Percentiles rank a stretch among this genome's conserved stretches.
These are phyloP conservation scores for Diploptera punctata DNA, from an alignment of 2,888 invertebrate species.

Conservation along the genomic window DNA sequence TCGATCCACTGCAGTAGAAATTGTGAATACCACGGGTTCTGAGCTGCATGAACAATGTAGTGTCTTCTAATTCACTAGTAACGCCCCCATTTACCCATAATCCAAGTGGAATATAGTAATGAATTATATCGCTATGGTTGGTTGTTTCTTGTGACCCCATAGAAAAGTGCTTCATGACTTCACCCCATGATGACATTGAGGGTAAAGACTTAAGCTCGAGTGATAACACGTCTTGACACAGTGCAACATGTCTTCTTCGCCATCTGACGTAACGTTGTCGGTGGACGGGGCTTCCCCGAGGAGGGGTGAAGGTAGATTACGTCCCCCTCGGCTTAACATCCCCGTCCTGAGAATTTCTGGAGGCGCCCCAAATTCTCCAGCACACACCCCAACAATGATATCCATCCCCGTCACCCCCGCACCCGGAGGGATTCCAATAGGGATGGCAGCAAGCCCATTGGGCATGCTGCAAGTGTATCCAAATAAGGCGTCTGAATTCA, in stretches of 20 bases:
- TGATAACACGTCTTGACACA: neutral
- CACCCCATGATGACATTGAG: neutral
- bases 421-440: conserved; percentile 45
- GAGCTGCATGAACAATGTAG: neutral
- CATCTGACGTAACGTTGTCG: neutral
- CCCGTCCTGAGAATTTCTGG: conserved; percentile 37
- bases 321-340: conserved; percentile 35
- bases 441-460: conserved; percentile 36
- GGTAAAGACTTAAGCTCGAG: neutral
- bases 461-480: conserved; percentile 58
- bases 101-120: neutral
- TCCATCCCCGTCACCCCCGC: conserved; percentile 55
- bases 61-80: neutral
- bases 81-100: neutral
- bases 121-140: neutral
- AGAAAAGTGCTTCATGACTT: neutral
- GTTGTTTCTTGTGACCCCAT: neutral
- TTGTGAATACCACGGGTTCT: neutral
- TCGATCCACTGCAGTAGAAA: conserved; percentile 12
- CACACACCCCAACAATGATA: conserved; percentile 49
- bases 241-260: neutral
- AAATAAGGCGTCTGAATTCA: conserved; percentile 76
- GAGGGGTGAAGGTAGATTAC: neutral
- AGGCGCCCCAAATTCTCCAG: conserved; percentile 50
- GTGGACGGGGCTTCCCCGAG: neutral